A percentile compares a stretch with the other conserved stretches of the same genome.
phyloP scores from a whole-genome alignment of 1,140 invertebrate species.

The Luehdorfia chinensis region DNA sequence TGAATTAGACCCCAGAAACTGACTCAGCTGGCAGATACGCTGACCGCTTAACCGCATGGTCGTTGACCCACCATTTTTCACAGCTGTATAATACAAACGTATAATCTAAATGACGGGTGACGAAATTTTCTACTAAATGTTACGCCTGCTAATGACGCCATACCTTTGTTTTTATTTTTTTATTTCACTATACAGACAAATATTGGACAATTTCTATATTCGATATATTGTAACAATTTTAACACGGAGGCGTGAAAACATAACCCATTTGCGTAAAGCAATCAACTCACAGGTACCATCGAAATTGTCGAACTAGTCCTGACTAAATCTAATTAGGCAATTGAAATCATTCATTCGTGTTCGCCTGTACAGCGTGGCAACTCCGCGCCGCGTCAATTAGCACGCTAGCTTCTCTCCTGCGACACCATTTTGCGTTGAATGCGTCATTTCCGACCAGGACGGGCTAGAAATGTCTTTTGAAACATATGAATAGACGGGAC shows the following conservation, averaged over 20 bases:
- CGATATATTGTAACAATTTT: conserved; percentile 4
- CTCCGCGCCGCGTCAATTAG: conserved; percentile 27
- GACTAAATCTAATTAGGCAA: conserved; percentile 37
- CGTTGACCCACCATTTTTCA: too few species aligned
- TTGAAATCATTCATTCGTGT: conserved; percentile 34
- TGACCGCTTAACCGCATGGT: too few species aligned
- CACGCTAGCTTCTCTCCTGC: conserved; percentile 12
- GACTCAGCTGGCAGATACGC: too few species aligned
- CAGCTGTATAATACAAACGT: too few species aligned
- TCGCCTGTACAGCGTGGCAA: conserved; percentile 16
- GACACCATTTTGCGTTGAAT: conserved; percentile 17
- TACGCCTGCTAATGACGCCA: too few species aligned
- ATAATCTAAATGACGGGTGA: too few species aligned
- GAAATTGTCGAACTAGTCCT: conserved; percentile 17
- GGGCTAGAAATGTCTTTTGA: conserved; percentile 14
- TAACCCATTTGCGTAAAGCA: conserved; percentile 17
- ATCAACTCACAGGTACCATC: conserved; percentile 15
- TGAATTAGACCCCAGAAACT: too few species aligned
- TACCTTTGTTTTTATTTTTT: too few species aligned
- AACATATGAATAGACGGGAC: conserved; percentile 7
- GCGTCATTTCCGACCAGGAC: conserved; percentile 12
- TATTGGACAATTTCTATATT: too few species aligned
- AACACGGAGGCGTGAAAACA: conserved; percentile 12
- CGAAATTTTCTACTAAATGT: too few species aligned
- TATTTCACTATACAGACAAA: too few species aligned